Base-by-base conservation (phyloP, 1,140 invertebrate genomes). In the Globodera ellingtonae region DNA sequence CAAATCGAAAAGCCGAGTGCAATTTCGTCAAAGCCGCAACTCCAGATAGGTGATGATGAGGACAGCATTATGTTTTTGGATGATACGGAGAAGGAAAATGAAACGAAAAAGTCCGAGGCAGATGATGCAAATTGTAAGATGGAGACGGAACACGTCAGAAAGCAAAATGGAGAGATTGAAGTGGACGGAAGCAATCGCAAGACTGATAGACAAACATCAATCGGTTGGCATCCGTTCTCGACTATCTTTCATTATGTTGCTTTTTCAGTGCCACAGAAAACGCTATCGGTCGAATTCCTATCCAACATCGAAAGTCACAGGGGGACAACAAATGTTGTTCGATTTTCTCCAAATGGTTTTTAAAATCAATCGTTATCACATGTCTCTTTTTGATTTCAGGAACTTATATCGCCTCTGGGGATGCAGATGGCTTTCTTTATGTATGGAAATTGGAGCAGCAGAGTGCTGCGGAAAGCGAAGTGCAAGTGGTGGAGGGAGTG, bases 291-390 rank as follows among this genome's bases (percentile, higher is more conserved):
- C 44, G 72, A 84, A 69, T 85, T 85, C 72, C 59, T 85, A 35
- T 82, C 84, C 10, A 85, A 85, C 62, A 74, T 85, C 18, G 72
- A 72, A 4, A 78, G 82, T 15, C 85, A 87, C 48, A 44, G 82
- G 15, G 47, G 46, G 24, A 73, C 84, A 15, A 74, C 80, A 4
- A 84, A 84, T 72, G 52, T 85, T 52, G 83, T 75, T 48, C 66
- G 72, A 48, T 85, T 80, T 52, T 87, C 85, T 48, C 84, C 84
- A 5, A 80, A 85, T 79, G 85, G 84, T 85, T 10, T 47, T 18
- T 56, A 21, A n/a, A 65, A 52, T 35, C n/a, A n/a, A 6, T 10
- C 24, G 35, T 13, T 84, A n/a, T 24, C 8, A n/a, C 50, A n/a
- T 18, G 24, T 13, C 24, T 81, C 15, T 70, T 59, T 24, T 74